These are phyloP conservation scores for Alouatta caraya DNA, from an alignment of 2,797 vertebrate species.

Conservation along the genomic window DNA sequence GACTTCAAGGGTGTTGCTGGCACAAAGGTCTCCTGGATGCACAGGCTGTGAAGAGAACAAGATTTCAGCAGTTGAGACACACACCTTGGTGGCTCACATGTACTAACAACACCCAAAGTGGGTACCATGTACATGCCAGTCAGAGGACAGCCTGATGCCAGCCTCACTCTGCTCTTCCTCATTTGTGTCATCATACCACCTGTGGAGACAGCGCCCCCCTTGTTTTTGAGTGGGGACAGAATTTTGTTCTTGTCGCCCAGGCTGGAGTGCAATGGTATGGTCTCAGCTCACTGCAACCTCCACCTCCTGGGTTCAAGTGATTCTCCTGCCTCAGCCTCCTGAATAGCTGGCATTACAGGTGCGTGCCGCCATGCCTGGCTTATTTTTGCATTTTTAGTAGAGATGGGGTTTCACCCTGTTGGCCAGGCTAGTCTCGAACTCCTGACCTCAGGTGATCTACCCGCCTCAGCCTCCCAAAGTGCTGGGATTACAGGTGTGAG, in stretches of 20 bases:
- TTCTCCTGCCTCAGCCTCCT: background rate
- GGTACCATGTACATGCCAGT: background rate
- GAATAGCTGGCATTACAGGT: background rate
- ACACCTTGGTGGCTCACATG: background rate
- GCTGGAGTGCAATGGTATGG: background rate
- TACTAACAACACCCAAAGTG: background rate
- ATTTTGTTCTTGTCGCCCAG: background rate
- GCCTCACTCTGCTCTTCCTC: background rate
- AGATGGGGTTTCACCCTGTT: background rate
- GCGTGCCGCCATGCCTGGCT: background rate
- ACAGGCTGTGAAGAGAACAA: background rate
- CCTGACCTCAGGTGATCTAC: background rate
- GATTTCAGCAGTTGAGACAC: background rate
- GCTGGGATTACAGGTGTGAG: background rate
- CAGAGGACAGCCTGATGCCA: background rate
- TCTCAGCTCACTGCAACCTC: background rate
- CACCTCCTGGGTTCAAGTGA: background rate
- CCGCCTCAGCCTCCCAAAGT: background rate
- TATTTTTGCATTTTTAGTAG: background rate
- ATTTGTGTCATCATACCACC: background rate
- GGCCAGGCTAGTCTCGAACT: background rate
- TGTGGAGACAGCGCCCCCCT: background rate
- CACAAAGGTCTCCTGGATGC: background rate
- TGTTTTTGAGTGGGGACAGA: background rate
- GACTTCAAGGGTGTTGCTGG: background rate